phyloP scores from a whole-genome alignment of 2,888 invertebrate genomes.

The Ephialtes manifestator region DNA sequence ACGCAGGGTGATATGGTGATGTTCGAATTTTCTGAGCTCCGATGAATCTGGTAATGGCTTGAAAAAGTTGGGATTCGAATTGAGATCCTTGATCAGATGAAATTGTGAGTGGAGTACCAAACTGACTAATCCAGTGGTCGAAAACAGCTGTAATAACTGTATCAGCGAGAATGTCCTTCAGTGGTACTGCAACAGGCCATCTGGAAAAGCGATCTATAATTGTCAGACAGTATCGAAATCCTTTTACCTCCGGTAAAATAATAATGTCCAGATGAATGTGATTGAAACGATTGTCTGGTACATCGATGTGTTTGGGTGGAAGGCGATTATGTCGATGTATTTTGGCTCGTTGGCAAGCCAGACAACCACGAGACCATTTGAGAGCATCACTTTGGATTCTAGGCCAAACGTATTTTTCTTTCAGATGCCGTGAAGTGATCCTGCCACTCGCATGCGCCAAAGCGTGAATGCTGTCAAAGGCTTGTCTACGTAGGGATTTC shows the following conservation, averaged over 20 bases:
- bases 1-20: constrained; percentile 39
- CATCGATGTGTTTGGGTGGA: constrained; percentile 35
- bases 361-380: constrained; percentile 67
- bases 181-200: constrained; percentile 37
- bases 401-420: constrained; percentile 72
- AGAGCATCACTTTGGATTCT: constrained; percentile 63
- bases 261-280: constrained; percentile 36
- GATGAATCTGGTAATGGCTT: constrained; percentile 9
- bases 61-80: constrained; percentile 28
- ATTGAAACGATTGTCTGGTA: constrained; percentile 34
- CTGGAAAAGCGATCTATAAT: constrained; percentile 41
- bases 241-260: constrained; percentile 34
- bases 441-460: constrained; percentile 70
- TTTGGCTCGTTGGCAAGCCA: constrained; percentile 70
- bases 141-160: constrained; percentile 12
- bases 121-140: constrained; percentile 33
- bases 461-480: constrained; percentile 68
- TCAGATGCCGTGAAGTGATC: constrained; percentile 59
- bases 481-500: constrained; percentile 56
- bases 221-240: constrained; percentile 37
- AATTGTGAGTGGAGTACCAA: constrained; percentile 32
- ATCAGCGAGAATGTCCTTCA: constrained; percentile 29
- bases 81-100: constrained; percentile 36
- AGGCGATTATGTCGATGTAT: constrained; percentile 55
- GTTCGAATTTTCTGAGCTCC: constrained; percentile 42